Conservation (phyloP, 2,797 vertebrate species). For the Crocodylus rhombifer region DNA sequence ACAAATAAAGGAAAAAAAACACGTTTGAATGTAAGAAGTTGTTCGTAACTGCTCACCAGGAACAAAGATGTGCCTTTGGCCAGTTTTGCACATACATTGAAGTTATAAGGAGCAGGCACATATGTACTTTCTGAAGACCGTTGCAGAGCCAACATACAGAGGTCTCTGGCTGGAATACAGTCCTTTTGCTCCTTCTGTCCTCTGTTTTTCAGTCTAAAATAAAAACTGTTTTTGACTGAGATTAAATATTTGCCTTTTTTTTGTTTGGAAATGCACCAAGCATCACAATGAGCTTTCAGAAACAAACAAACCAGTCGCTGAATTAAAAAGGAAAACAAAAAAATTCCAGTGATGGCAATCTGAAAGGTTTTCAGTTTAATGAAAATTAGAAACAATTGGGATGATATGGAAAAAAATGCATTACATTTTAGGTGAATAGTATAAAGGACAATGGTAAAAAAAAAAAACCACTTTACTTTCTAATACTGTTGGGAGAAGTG, state of each 20-base stretch:
- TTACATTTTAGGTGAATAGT: fast-evolving
- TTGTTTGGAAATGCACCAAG: background rate
- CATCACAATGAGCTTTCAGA: background rate
- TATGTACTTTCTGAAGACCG: background rate
- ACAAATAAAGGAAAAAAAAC: background rate
- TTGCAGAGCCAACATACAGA: background rate
- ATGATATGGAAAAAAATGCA: background rate
- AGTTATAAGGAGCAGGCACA: background rate
- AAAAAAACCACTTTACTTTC: fast-evolving
- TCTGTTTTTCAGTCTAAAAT: background rate
- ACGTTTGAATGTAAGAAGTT: background rate
- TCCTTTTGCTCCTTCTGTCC: background rate
- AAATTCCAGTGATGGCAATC: fast-evolving
- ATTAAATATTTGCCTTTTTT: fast-evolving
- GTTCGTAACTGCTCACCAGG: background rate
- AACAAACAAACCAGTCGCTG: background rate
- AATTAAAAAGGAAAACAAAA: background rate
- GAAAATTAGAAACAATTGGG: background rate
- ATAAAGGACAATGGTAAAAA: fast-evolving
- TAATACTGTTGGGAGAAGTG: fast-evolving
- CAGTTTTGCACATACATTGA: background rate
- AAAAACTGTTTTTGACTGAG: fast-evolving
- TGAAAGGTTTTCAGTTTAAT: background rate
- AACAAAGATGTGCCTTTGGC: background rate
- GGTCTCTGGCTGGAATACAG: background rate